Evolutionary conservation across 2,113 vertebrate species (phyloP), one percentile per base, ranked within the genome.

Genomic region (Trematocara marginatum): DNA sequence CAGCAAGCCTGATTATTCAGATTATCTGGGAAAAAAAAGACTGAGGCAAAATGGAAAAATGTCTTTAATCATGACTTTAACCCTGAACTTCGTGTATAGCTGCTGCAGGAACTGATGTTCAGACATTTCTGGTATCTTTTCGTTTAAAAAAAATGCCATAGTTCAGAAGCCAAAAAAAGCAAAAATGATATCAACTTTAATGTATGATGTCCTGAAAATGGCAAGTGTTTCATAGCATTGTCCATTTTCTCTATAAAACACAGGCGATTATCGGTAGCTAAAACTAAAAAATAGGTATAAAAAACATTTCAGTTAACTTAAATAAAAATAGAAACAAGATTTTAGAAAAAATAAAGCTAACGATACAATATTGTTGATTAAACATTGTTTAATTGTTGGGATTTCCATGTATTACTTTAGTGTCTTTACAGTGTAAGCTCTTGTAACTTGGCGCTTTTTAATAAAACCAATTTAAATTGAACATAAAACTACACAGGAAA

Each of bases 371-470:
- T 42, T 69, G 35, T 42, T 8, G 12, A 42, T 69, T 3, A 42
- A 69, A 12, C 6, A 12, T 64, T 16, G 10, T 23, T 40, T 69
- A 3, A 64, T 64, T 64, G n/a, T 69, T 8, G 64, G 7, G 38
- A n/a, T 71, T 45, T 71, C 12, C 20, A 11, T 7, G 34, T 64
- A 64, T 64, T 64, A 64, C 16, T 64, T n/a, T 38, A 38, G 59
- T 64, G 6, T 35, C 10, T 61, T 35, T n/a, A 64, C 6, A 11
- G 0, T 64, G 31, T n/a, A 64, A 38, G 59, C 16, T 64, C 31
- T 64, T 64, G 16, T n/a, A 64, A 35, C 59, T 11, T 38, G 31
- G 16, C 0, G 0, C 16, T n/a, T 64, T n/a, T n/a, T 0, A 64
- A n/a, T 23, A 47, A 29, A 47, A 4, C 0, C 20, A 2, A 10